phyloP scores from a whole-genome alignment of 2,888 invertebrate genomes.

The Agrotis puta region DNA sequence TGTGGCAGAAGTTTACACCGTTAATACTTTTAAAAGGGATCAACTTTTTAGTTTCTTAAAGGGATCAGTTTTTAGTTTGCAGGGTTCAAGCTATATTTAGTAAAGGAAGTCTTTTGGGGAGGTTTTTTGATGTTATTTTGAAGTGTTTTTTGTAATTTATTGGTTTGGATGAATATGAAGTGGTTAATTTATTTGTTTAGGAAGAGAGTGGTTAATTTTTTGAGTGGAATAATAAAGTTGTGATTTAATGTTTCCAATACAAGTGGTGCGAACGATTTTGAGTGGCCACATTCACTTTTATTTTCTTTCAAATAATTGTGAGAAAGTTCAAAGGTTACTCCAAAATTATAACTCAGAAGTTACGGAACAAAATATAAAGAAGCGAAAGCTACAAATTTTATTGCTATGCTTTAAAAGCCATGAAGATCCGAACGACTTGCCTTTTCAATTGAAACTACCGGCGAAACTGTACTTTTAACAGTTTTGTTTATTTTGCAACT shows the following conservation, averaged over 20 bases:
- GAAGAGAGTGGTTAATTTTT: constrained; percentile 14
- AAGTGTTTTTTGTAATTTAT: constrained; percentile 52
- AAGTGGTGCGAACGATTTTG: background rate
- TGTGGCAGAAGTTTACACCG: constrained; percentile 44
- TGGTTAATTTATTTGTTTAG: constrained; percentile 46
- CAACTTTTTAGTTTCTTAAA: constrained; percentile 39
- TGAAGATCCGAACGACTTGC: constrained; percentile 28
- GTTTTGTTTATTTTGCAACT: constrained; percentile 39
- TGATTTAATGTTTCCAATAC: background rate
- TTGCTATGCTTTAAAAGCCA: constrained; percentile 23
- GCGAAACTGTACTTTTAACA: constrained; percentile 32
- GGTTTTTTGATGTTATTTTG: constrained; percentile 53
- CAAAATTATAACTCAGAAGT: constrained; percentile 25
- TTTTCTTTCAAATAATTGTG: constrained; percentile 30
- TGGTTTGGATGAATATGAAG: constrained; percentile 25
- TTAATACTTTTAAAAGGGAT: constrained; percentile 48
- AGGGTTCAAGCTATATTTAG: constrained; percentile 52
- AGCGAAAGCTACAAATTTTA: constrained; percentile 36
- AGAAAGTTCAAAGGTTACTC: constrained; percentile 38
- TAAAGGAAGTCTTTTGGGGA: constrained; percentile 51
- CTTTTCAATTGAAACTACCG: constrained; percentile 25
- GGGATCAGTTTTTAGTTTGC: constrained; percentile 43
- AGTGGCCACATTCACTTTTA: constrained; percentile 19
- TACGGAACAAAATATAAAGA: constrained; percentile 14
- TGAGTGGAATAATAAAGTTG: background rate